These are phyloP conservation scores for Psephotus haematonotus DNA, from an alignment of 2,113 vertebrate genomes.

Conservation along the genomic window DNA sequence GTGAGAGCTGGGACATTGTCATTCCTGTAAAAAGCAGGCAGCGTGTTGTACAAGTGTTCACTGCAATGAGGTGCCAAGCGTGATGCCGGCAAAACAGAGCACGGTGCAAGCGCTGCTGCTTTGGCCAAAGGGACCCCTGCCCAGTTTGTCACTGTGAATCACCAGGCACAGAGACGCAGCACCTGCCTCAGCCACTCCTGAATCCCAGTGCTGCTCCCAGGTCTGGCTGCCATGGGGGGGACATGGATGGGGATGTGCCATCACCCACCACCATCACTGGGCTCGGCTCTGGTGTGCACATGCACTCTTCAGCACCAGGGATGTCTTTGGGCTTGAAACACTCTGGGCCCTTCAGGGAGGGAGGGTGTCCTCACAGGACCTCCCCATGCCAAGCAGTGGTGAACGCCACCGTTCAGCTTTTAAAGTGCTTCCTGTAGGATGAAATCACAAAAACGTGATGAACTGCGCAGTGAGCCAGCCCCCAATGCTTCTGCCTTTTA, in stretches of 20 bases:
- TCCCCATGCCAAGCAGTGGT: background rate
- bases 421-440: background rate
- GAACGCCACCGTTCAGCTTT: background rate
- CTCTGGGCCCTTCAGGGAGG: rapidly evolving
- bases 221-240: background rate
- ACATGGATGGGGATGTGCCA: rapidly evolving
- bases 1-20: background rate
- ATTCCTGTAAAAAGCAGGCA: background rate
- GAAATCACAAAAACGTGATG: background rate
- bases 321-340: rapidly evolving
- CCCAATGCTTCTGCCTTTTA: background rate
- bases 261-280: rapidly evolving
- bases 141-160: background rate
- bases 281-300: background rate
- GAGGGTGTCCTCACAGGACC: background rate
- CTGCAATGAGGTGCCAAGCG: rapidly evolving
- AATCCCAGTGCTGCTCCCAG: background rate
- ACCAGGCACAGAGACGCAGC: background rate
- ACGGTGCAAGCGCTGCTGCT: rapidly evolving
- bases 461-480: background rate
- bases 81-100: background rate
- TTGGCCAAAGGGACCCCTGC: rapidly evolving
- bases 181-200: background rate
- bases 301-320: rapidly evolving
- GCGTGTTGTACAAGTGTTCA: rapidly evolving